Percentiles rank a stretch among this genome's conserved stretches.
phyloP scores from a whole-genome alignment of 2,113 vertebrate species.

The Crocuta crocuta region DNA sequence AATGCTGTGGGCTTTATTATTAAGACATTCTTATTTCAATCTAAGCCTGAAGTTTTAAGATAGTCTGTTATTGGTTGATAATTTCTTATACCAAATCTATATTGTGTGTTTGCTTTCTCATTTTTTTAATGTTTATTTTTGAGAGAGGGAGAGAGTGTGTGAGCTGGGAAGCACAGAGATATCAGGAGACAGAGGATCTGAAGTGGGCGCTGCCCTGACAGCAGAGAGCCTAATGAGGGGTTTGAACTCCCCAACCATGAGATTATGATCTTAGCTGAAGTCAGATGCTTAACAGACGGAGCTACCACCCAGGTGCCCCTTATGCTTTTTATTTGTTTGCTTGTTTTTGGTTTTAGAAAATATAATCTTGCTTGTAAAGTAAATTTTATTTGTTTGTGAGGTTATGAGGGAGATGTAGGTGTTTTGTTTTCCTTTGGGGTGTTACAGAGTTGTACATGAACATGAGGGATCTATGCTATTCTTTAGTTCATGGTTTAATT shows the following conservation, averaged over 20 bases:
- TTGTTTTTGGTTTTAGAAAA: background rate
- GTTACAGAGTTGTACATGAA: background rate
- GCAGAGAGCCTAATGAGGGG: too few species aligned
- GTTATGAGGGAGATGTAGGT: background rate
- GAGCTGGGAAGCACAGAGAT: too few species aligned
- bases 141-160: too few species aligned
- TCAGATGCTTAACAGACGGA: too few species aligned
- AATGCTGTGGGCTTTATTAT: background rate
- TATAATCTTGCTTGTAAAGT: background rate
- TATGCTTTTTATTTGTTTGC: too few species aligned
- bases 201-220: too few species aligned
- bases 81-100: background rate
- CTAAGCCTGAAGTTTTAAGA: background rate
- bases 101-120: background rate
- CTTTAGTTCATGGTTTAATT: background rate
- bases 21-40: background rate
- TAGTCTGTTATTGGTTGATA: background rate
- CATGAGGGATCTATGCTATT: background rate
- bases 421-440: background rate
- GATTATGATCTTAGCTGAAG: too few species aligned
- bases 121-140: background rate
- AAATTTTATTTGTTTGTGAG: background rate
- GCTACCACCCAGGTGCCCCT: too few species aligned
- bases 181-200: too few species aligned
- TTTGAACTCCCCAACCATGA: too few species aligned